Percentiles rank a stretch among this genome's conserved stretches.
phyloP scores from a whole-genome alignment of 2,797 vertebrate species.

The Prionace glauca region DNA sequence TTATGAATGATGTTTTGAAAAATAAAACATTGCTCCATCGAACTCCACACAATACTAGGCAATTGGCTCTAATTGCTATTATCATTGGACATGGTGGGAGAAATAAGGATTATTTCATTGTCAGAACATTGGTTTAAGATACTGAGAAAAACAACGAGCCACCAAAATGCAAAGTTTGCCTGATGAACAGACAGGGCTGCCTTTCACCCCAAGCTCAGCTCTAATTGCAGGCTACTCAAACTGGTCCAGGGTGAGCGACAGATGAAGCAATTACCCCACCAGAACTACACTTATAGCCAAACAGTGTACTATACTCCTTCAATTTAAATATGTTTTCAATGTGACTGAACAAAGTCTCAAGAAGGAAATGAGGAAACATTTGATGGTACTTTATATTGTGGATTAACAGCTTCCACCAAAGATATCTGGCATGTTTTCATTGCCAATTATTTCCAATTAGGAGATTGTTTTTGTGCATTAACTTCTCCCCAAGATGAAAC shows the following conservation, averaged over 20 bases:
- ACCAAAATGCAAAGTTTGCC: background rate
- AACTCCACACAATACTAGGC: background rate
- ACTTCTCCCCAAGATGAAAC: background rate
- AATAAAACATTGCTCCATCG: background rate
- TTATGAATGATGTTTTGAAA: background rate
- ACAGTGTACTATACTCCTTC: background rate
- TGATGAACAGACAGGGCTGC: background rate
- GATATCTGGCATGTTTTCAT: background rate
- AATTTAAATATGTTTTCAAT: background rate
- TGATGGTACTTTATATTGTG: background rate
- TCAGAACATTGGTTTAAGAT: too few relatives aligned
- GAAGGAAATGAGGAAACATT: background rate
- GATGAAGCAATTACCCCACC: background rate
- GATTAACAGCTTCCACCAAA: background rate
- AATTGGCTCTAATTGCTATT: background rate
- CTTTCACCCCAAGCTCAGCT: background rate
- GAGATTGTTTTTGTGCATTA: background rate
- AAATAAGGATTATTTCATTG: background rate
- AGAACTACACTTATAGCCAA: background rate
- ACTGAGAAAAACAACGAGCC: too few relatives aligned
- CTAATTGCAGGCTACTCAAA: background rate
- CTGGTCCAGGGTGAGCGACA: background rate
- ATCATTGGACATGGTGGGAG: background rate
- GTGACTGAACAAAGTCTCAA: background rate
- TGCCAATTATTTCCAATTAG: background rate